Percentiles rank a stretch among this genome's conserved stretches.
Conservation (phyloP, 2,888 invertebrate genomes). For the Ophion ventricosus region DNA sequence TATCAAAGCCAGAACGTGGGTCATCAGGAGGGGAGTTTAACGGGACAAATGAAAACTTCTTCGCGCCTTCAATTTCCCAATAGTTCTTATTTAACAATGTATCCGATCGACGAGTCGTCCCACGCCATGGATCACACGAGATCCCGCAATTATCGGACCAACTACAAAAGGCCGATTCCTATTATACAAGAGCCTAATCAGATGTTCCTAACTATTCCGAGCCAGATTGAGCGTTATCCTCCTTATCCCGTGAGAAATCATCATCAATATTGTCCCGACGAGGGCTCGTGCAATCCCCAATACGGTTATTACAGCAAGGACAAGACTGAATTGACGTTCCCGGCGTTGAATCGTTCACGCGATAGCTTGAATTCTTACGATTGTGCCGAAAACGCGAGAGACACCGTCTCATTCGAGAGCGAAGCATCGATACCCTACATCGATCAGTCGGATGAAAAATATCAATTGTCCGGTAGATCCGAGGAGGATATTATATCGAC, state of each 20-base stretch:
- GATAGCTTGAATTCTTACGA: constrained; percentile 67
- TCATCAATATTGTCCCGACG: constrained; percentile 28
- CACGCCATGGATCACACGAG: constrained; percentile 65
- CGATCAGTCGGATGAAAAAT: constrained; percentile 72
- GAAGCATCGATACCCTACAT: constrained; percentile 73
- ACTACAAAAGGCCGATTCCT: constrained; percentile 72
- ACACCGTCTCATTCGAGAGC: constrained; percentile 52
- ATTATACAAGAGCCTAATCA: constrained; percentile 75
- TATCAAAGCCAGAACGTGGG: constrained; percentile 62
- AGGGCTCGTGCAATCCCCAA: constrained; percentile 55
- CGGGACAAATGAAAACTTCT: constrained; percentile 43
- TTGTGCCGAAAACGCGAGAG: constrained; percentile 9
- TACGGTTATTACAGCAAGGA: constrained; percentile 74
- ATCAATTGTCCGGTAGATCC: constrained; percentile 52
- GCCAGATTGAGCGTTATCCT: constrained; percentile 73
- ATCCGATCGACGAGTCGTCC: constrained; percentile 71
- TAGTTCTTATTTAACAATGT: constrained; percentile 69
- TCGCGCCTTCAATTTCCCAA: constrained; percentile 67
- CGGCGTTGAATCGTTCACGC: constrained; percentile 67
- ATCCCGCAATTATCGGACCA: constrained; percentile 69
- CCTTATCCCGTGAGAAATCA: constrained; percentile 69
- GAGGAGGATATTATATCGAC: constrained; percentile 54
- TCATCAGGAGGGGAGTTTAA: constrained; percentile 53
- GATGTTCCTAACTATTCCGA: constrained; percentile 76
- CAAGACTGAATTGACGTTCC: constrained; percentile 74